phyloP scores from a whole-genome alignment of 2,888 invertebrate species.

The Syrista parreyssii region DNA sequence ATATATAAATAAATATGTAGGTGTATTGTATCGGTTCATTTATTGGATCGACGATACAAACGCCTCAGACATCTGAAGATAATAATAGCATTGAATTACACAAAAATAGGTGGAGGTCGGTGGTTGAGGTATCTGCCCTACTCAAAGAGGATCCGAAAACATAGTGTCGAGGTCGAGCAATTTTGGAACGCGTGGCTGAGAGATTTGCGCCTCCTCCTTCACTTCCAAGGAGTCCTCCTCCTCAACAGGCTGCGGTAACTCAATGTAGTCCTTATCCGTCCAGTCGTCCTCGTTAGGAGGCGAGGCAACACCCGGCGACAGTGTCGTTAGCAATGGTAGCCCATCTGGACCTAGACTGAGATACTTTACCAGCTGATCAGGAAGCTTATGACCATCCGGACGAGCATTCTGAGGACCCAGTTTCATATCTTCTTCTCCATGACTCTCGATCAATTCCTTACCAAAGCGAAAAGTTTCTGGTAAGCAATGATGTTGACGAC shows the following conservation, averaged over 20 bases:
- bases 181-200: conserved; percentile 13
- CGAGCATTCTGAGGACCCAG: conserved; percentile 75
- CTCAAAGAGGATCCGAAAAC: conserved; percentile 19
- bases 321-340: conserved; percentile 71
- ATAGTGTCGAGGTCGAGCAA: conserved; percentile 19
- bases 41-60: conserved; percentile 15
- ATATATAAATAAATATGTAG: conserved; percentile 7
- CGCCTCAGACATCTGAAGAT: conserved; percentile 14
- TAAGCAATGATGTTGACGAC: conserved; percentile 80
- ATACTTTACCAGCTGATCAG: conserved; percentile 71
- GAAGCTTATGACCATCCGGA: conserved; percentile 65
- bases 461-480: conserved; percentile 68
- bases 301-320: conserved; percentile 68
- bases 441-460: conserved; percentile 33
- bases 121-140: conserved; percentile 18
- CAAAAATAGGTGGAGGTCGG: conserved; percentile 24
- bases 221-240: not conserved
- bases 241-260: conserved; percentile 63
- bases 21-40: conserved; percentile 15
- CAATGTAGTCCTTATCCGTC: conserved; percentile 77
- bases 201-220: conserved; percentile 16
- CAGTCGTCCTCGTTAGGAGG: conserved; percentile 72
- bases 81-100: conserved; percentile 21
- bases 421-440: conserved; percentile 70
- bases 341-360: conserved; percentile 73